These are phyloP conservation scores for Ditula angustiorana DNA, from an alignment of 2,888 invertebrate species.

Conservation along the genomic window DNA sequence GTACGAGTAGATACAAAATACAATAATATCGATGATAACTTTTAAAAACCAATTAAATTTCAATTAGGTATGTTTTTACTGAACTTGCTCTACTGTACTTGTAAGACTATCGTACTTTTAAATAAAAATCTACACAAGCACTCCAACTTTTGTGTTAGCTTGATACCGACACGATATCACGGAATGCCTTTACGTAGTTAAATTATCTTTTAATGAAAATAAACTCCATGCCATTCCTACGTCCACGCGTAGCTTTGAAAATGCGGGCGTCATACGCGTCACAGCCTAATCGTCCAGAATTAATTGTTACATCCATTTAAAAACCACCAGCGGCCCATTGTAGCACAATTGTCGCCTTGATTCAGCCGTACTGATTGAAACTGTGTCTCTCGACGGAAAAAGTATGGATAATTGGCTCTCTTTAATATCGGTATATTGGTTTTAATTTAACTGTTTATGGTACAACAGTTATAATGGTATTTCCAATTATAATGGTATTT, in stretches of 20 bases:
- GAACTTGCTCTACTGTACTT: no score
- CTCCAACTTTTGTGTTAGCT: no score
- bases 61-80: no score
- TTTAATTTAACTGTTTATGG: not conserved
- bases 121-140: no score
- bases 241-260: conserved; percentile 62
- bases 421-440: conserved; percentile 14
- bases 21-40: no score
- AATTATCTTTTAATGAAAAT: not conserved
- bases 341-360: conserved; percentile 75
- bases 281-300: conserved; percentile 81
- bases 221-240: conserved; percentile 39
- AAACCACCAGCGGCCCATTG: conserved; percentile 79
- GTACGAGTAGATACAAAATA: no score
- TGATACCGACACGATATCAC: not conserved
- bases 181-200: no score
- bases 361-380: conserved; percentile 74
- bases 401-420: conserved; percentile 45
- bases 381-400: conserved; percentile 68
- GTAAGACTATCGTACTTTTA: no score
- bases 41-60: no score
- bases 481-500: not conserved
- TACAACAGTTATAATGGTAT: not conserved
- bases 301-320: conserved; percentile 85
- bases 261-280: conserved; percentile 77